phyloP scores from a whole-genome alignment of 2,797 vertebrate species.

The Sylvilagus floridanus region DNA sequence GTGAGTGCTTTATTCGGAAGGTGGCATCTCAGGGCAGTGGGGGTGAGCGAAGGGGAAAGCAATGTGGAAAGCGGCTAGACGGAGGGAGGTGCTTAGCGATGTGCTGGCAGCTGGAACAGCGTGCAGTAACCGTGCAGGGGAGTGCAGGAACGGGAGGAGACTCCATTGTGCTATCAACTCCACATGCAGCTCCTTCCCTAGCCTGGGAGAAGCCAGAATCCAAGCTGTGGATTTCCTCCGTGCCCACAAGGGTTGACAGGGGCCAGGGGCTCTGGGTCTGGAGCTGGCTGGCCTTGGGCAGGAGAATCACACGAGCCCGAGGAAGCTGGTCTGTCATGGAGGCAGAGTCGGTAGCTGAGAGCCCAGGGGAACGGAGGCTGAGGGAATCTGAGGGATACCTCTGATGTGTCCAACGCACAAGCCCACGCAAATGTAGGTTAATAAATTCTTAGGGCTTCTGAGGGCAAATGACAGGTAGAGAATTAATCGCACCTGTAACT shows the following conservation, averaged over 20 bases:
- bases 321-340: neutral
- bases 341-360: neutral
- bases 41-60: neutral
- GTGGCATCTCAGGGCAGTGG: neutral
- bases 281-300: neutral
- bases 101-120: too few relatives aligned
- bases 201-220: neutral
- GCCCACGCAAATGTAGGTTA: neutral
- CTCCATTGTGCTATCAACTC: rapidly evolving
- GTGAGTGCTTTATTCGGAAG: neutral
- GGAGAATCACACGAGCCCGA: neutral
- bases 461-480: neutral
- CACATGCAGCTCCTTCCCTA: neutral
- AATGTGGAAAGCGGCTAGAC: rapidly evolving
- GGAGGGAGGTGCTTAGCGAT: neutral
- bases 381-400: neutral
- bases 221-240: neutral
- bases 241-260: neutral
- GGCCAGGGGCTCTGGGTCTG: neutral
- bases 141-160: neutral
- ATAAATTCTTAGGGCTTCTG: neutral
- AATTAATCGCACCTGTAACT: neutral
- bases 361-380: neutral
- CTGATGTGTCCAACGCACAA: too few relatives aligned
- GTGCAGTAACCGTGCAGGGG: neutral